Evolutionary conservation across 2,113 vertebrate genomes (phyloP), one percentile per base, ranked within the genome.

Genomic region (Bothrops jararaca): DNA sequence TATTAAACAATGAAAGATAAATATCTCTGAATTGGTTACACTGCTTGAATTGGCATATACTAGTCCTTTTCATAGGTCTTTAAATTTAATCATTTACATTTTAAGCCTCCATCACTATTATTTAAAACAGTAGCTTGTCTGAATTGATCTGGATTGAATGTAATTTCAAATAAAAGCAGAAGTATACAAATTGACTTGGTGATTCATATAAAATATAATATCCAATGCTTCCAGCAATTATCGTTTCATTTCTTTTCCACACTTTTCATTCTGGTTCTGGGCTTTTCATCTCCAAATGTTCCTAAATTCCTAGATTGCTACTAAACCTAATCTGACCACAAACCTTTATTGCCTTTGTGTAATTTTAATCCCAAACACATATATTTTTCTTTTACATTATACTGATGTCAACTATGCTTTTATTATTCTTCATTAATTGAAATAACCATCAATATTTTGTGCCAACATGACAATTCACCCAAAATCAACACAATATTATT

Each of bases 1-100:
- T 69, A 90, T 52, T 90, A 69, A 69, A 90, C 45, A 90, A 90
- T 52, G 45, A 48, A 50, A 90, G 42, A 90, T 90, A 69, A 69
- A 7, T 50, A 52, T 50, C 42, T 42, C 24, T 58, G 39, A 58
- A 60, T 89, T 89, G 88, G 34, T 89, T 89, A 90, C 89, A 74
- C 58, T 34, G 60, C 45, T 69, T 90, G 26, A 89, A 90, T 20
- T n/a, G 58, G n/a, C 26, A 50, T 8, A 69, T 29, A 53, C 48
- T 20, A 52, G 15, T 74, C 29, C 64, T 48, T 52, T 74, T 69
- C 26, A 22, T 69, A 69, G 42, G 5, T 90, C 29, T 90, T 10
- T 6, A 42, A 69, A 52, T 90, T 48, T 90, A 74, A 34, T 69
- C 60, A 10, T 69, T 69, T n/a, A 69, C 13, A 69, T 69, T 48